phyloP scores from a whole-genome alignment of 1,140 invertebrate genomes.

The Heliconius congener region DNA sequence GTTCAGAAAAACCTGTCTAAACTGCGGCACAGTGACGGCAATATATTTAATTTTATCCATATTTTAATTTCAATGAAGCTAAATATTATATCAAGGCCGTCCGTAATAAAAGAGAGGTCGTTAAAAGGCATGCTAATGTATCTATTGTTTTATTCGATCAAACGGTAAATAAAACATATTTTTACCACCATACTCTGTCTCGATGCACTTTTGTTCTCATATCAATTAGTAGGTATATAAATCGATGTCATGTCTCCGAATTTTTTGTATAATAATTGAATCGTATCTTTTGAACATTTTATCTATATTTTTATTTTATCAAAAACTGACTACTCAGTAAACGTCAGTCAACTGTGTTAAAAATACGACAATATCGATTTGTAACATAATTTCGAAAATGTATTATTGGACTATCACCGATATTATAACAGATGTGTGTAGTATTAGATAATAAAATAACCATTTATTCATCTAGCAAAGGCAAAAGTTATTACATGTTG shows the following conservation, averaged over 20 bases:
- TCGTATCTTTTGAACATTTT: too few relatives aligned
- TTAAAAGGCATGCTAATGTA: not conserved
- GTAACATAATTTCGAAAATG: too few relatives aligned
- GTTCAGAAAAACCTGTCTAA: too few relatives aligned
- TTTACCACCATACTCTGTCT: not conserved
- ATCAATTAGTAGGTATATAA: not conserved
- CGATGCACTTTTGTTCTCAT: not conserved
- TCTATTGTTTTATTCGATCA: slow-evolving; percentile 10
- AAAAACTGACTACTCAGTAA: too few relatives aligned
- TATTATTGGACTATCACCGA: too few relatives aligned
- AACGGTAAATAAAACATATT: slow-evolving; percentile 17
- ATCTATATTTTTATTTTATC: too few relatives aligned
- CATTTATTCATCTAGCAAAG: too few relatives aligned
- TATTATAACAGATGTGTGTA: too few relatives aligned
- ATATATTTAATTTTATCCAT: not conserved
- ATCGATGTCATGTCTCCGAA: not conserved
- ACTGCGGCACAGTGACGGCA: not conserved
- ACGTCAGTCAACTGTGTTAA: too few relatives aligned
- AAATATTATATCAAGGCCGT: not conserved
- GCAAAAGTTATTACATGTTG: too few relatives aligned
- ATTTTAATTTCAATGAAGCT: not conserved
- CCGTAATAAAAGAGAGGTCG: not conserved
- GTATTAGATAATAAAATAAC: too few relatives aligned
- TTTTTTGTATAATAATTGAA: not conserved
- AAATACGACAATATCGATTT: too few relatives aligned